A percentile compares a stretch with the other conserved stretches of the same genome.
phyloP scores from a whole-genome alignment of 2,888 invertebrate species.

The Eristalis intricaria region DNA sequence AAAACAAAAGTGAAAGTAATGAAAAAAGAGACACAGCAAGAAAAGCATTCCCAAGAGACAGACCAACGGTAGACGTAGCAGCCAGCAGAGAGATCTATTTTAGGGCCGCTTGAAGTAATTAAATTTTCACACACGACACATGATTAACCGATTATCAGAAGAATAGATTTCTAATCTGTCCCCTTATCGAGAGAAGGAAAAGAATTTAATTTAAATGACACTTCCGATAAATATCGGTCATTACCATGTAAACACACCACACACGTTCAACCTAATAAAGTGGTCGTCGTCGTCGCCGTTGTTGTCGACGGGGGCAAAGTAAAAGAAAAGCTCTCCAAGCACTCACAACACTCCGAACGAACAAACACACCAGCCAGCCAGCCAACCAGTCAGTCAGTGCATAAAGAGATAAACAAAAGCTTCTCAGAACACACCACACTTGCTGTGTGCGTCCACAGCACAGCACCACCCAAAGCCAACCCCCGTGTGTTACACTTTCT shows the following conservation, averaged over 20 bases:
- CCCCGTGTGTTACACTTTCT: conserved; percentile 36
- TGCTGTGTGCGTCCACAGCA: background rate
- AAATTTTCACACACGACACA: background rate
- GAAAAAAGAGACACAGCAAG: background rate
- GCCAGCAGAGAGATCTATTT: background rate
- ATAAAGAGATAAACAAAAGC: conserved; percentile 30
- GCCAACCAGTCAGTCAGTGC: background rate
- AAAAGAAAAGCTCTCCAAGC: conserved; percentile 32
- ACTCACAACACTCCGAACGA: background rate
- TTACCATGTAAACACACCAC: conserved; percentile 51
- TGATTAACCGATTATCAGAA: background rate
- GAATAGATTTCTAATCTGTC: background rate
- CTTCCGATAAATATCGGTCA: conserved; percentile 55
- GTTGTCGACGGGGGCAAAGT: background rate
- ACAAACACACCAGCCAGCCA: background rate
- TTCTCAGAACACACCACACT: conserved; percentile 6
- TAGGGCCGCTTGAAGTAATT: background rate
- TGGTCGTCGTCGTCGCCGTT: too few species aligned
- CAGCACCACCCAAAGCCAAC: background rate
- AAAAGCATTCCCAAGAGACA: background rate
- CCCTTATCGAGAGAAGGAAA: background rate
- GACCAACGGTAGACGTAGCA: background rate
- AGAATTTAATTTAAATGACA: conserved; percentile 35
- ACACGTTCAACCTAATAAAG: conserved; percentile 28
- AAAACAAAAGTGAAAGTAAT: background rate